Base-by-base conservation (phyloP, 2,888 invertebrate genomes). In the Pilophorus perplexus region DNA sequence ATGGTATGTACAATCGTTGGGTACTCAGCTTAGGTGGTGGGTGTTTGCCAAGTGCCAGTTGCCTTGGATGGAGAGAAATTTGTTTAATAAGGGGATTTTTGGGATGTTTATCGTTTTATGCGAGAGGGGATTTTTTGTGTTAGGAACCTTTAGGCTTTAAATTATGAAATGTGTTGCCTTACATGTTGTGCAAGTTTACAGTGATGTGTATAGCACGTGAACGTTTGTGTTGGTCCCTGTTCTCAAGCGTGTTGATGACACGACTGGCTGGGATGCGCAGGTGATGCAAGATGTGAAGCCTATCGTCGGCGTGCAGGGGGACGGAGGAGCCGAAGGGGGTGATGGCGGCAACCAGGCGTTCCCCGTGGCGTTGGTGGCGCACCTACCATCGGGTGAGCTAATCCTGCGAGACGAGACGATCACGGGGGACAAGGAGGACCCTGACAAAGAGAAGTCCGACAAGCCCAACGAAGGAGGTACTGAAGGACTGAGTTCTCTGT, bases 371-470 rank as follows among this genome's bases (percentile, higher is more conserved):
- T 73, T 74, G 10, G 74, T 74, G 6, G 72, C 73, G 1, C 71
- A 72, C 40, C 64, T 73, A 28, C 72, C 74, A 22, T 74, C 72
- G 25, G 74, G 28, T 5, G 59, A 59, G 74, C 64, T 73, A 20
- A 72, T 73, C 42, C 64, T 70, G 10, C 62, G 70, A 48, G 68
- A 71, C 22, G 72, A 72, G 25, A 66, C 74, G 69, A 46, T 70
- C 68, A 71, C 77, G 6, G 78, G 78, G 33, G 75, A 75, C 28
- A 77, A 79, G 60, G 77, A 78, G 25, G 78, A 77, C n/a, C 79
- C 80, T 55, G 78, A 79, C 27, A 78, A 78, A n/a, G 74, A 78
- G 0, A 78, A 79, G 40, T 77, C 64, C 3, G 66, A 66, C 6
- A 55, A 66, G 57, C 57, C 46, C 14, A 40, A 66, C 23, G 37